A percentile compares a stretch with the other conserved stretches of the same genome.
These are phyloP conservation scores for Palaemon carinicauda DNA, from an alignment of 1,140 invertebrate genomes.

Conservation along the genomic window DNA sequence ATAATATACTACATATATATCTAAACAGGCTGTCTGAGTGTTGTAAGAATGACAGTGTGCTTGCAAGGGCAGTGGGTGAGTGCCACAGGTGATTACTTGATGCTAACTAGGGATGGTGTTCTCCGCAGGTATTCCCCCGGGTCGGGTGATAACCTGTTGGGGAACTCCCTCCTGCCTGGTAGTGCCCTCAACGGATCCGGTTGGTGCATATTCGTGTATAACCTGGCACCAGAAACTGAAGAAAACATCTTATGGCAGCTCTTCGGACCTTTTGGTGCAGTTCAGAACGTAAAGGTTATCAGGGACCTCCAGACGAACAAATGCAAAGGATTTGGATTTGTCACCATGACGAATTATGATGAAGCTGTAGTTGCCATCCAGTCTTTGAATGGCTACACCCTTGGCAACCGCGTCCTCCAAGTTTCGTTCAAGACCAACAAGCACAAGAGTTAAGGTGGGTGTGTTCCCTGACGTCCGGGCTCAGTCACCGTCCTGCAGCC, in stretches of 20 bases:
- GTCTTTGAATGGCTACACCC: slow-evolving; percentile 95
- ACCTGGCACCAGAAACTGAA: slow-evolving; percentile 96
- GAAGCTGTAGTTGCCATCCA: slow-evolving; percentile 97
- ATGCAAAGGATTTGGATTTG: slow-evolving; percentile 99
- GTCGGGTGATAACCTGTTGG: slow-evolving; percentile 85
- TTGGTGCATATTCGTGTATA: slow-evolving; percentile 99
- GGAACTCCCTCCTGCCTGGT: slow-evolving; percentile 84
- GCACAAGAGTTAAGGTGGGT: slow-evolving; percentile 62
- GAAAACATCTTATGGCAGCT: slow-evolving; percentile 98
- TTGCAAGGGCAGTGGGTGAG: slow-evolving; percentile 7
- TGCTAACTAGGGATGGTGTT: slow-evolving; percentile 46
- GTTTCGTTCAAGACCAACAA: slow-evolving; percentile 94
- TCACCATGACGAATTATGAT: slow-evolving; percentile 99
- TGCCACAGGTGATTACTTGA: neutral
- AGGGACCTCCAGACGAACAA: slow-evolving; percentile 97
- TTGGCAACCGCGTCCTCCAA: slow-evolving; percentile 96
- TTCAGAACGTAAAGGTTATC: slow-evolving; percentile 97
- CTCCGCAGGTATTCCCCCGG: slow-evolving; percentile 87
- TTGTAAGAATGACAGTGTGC: neutral
- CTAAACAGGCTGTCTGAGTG: slow-evolving; percentile 22
- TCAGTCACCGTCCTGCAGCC: slow-evolving; percentile 18
- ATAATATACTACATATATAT: neutral
- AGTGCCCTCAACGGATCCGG: slow-evolving; percentile 74
- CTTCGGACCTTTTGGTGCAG: slow-evolving; percentile 98
- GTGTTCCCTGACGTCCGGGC: neutral